phyloP scores from a whole-genome alignment of 2,888 invertebrate species.

The Helleia helle region DNA sequence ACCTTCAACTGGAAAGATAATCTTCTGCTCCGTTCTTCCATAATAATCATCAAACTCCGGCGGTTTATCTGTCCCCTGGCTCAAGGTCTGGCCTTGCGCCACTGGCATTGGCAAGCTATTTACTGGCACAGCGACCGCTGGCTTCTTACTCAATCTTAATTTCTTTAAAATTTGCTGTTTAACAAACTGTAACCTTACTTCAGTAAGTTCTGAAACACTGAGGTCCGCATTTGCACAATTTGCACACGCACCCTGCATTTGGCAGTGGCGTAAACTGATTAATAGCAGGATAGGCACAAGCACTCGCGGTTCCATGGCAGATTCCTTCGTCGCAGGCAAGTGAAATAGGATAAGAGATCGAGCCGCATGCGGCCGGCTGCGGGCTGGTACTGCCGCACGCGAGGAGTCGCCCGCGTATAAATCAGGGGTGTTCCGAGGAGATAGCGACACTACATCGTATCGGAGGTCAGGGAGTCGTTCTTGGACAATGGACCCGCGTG shows the following conservation, averaged over 20 bases:
- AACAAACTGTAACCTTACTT: constrained; percentile 84
- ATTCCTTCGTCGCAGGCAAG: constrained; percentile 47
- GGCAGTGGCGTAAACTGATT: constrained; percentile 17
- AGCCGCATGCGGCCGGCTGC: constrained; percentile 50
- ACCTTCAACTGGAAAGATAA: constrained; percentile 88
- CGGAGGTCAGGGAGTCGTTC: constrained; percentile 19
- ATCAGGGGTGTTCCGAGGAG: constrained; percentile 17
- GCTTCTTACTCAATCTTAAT: constrained; percentile 82
- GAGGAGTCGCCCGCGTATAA: constrained; percentile 10
- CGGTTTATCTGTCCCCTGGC: constrained; percentile 71
- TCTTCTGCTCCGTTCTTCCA: constrained; percentile 87
- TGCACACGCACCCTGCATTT: constrained; percentile 45
- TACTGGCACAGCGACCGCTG: constrained; percentile 75
- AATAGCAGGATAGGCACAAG: constrained; percentile 35
- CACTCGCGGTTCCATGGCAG: constrained; percentile 36
- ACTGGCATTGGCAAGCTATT: constrained; percentile 83
- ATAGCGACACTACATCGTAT: constrained; percentile 10
- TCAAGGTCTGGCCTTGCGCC: constrained; percentile 79
- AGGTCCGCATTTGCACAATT: constrained; percentile 61
- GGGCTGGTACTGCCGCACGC: constrained; percentile 15
- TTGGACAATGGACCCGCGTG: constrained; percentile 25
- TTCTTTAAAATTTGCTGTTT: constrained; percentile 90
- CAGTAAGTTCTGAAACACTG: constrained; percentile 73
- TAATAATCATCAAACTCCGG: constrained; percentile 84
- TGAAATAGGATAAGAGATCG: constrained; percentile 47